Evolutionary conservation across 2,888 invertebrate species (phyloP), one percentile per base, ranked within the genome.

Genomic region (Lobophora halterata): DNA sequence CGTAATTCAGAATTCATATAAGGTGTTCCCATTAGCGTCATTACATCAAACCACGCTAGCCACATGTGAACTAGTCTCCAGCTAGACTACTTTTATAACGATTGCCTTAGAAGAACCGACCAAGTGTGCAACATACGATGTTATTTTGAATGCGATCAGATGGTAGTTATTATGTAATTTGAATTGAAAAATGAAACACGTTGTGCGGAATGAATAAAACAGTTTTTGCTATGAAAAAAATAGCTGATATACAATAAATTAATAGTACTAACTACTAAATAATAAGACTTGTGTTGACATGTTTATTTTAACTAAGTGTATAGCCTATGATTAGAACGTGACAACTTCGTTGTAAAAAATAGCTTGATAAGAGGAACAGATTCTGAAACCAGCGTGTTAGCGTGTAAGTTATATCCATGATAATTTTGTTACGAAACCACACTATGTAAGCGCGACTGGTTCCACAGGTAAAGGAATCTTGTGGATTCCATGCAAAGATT

Each of bases 401-500:
- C n/a, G n/a, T n/a, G n/a, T n/a, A n/a, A n/a, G n/a, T n/a, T n/a
- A n/a, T n/a, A n/a, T 12, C 21, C 21, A 9, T n/a, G 26, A 11
- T 27, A 20, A 34, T 21, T 34, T 34, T 20, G 23, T 33, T 33
- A 25, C 8, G 19, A 33, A 33, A 33, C 25, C 9, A 25, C 33
- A 20, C 1, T 16, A 31, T 16, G 10, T 31, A 8, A n/a, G 11
- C 2, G 9, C 30, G 55, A 62, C 58, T 55, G 53, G 63, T 57
- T 60, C 42, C 18, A 26, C 37, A 29, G 29, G 24, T 33, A 25
- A 20, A 32, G 9, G 24, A 39, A 46, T 18, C 45, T 26, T 17
- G 10, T 36, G 41, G 49, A 53, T 52, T 61, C 38, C 33, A 46
- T 37, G 41, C 41, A 49, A 43, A 55, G 60, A 58, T 52, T 59